A percentile compares a stretch with the other conserved stretches of the same genome.
These are phyloP conservation scores for Bombus impatiens DNA, from an alignment of 1,140 invertebrate species.

Conservation along the genomic window DNA sequence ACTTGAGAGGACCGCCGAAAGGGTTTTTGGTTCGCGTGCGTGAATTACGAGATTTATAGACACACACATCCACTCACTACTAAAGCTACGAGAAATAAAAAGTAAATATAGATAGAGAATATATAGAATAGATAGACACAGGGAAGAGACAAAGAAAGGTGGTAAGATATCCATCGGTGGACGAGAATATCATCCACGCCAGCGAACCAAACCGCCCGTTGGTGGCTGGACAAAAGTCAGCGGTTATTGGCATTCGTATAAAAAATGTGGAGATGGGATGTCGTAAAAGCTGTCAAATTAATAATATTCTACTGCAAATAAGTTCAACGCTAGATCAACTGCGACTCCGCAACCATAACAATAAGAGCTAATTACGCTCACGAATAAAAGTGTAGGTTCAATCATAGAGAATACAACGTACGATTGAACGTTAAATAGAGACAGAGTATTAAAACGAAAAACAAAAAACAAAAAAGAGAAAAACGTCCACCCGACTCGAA, in stretches of 20 bases:
- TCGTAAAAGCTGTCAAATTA: slow-evolving; percentile 81
- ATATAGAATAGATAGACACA: slow-evolving; percentile 10
- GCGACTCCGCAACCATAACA: slow-evolving; percentile 83
- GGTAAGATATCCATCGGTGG: background rate
- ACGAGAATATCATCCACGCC: slow-evolving; percentile 65
- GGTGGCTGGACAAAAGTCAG: slow-evolving; percentile 66
- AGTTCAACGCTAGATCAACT: slow-evolving; percentile 82
- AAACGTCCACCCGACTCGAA: slow-evolving; percentile 18
- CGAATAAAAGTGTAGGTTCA: background rate
- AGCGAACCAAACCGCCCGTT: slow-evolving; percentile 76
- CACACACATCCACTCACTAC: slow-evolving; percentile 81
- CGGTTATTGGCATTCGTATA: slow-evolving; percentile 70
- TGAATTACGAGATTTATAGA: slow-evolving; percentile 72
- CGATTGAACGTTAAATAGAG: background rate
- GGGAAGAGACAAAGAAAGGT: slow-evolving; percentile 37
- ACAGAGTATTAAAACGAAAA: background rate
- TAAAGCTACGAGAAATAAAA: slow-evolving; percentile 76
- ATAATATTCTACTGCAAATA: slow-evolving; percentile 83
- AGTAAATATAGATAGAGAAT: slow-evolving; percentile 15
- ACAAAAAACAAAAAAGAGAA: background rate
- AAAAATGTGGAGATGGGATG: slow-evolving; percentile 75
- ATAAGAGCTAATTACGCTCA: slow-evolving; percentile 65
- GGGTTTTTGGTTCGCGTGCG: slow-evolving; percentile 77
- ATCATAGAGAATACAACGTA: background rate
- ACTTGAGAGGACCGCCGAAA: slow-evolving; percentile 66